These are phyloP conservation scores for Stylophora pistillata DNA, from an alignment of 64 coral and sea anemone genomes.

Conservation along the genomic window DNA sequence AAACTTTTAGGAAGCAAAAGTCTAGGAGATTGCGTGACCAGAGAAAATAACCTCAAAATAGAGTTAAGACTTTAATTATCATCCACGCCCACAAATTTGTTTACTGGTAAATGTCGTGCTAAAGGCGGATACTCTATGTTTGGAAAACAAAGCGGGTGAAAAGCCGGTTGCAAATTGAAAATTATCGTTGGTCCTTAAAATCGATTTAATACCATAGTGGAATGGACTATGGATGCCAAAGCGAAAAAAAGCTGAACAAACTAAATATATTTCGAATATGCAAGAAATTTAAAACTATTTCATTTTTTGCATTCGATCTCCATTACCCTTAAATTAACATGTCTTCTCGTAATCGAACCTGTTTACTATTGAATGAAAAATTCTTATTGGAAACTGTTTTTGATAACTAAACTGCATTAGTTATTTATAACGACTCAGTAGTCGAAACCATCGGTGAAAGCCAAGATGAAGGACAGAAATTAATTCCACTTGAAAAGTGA, in stretches of 20 bases:
- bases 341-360: background rate
- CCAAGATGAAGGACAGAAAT: background rate
- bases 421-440: slow-evolving; percentile 9
- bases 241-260: background rate
- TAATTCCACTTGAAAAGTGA: too few species aligned
- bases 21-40: too few species aligned
- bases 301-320: background rate
- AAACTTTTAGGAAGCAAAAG: too few species aligned
- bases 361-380: background rate
- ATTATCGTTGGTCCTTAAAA: background rate
- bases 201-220: background rate
- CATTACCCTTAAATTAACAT: background rate
- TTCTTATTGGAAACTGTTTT: background rate
- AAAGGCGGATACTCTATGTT: background rate
- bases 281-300: background rate
- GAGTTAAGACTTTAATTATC: background rate
- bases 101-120: background rate
- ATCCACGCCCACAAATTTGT: background rate
- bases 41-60: too few species aligned
- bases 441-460: background rate
- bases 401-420: slow-evolving; percentile 11
- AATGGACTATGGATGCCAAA: background rate
- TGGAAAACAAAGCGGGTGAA: slow-evolving; percentile 41
- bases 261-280: background rate
- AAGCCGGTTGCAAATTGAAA: slow-evolving; percentile 8